phyloP scores from a whole-genome alignment of 2,113 vertebrate species.

The Scalopus aquaticus region DNA sequence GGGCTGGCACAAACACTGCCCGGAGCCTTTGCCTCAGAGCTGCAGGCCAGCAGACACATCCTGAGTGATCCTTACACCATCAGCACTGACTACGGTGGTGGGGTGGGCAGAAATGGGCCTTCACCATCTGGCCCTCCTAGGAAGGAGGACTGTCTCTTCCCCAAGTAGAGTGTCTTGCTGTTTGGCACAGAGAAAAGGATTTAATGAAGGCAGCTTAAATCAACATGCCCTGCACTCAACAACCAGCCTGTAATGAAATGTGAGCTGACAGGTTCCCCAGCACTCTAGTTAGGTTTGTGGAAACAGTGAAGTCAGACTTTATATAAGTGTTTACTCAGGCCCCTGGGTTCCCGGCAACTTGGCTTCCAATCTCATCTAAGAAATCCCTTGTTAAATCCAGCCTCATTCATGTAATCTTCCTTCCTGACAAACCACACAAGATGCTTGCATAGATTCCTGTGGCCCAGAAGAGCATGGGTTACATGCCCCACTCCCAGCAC shows the following conservation, averaged over 20 bases:
- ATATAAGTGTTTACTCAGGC: constrained; percentile 33
- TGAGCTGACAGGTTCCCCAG: constrained; percentile 34
- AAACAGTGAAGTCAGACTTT: constrained; percentile 54
- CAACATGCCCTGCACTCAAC: neutral
- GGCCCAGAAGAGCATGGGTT: neutral
- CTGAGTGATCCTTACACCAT: neutral
- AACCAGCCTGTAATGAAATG: neutral
- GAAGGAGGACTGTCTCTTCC: neutral
- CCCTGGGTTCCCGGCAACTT: neutral
- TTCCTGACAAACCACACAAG: neutral
- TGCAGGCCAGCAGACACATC: neutral
- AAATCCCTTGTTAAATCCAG: neutral
- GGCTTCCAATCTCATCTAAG: neutral
- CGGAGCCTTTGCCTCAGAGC: neutral
- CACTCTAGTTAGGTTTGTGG: neutral
- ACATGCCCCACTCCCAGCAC: rapidly evolving
- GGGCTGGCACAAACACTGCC: neutral
- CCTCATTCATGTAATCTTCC: neutral
- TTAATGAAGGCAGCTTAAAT: constrained; percentile 51
- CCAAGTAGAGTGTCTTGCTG: neutral
- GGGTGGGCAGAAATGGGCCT: neutral
- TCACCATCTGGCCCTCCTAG: rapidly evolving
- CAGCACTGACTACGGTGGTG: neutral
- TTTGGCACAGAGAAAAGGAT: neutral
- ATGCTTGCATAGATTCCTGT: neutral